Conservation (phyloP, 2,797 vertebrate genomes). For the Argyrosomus regius region DNA sequence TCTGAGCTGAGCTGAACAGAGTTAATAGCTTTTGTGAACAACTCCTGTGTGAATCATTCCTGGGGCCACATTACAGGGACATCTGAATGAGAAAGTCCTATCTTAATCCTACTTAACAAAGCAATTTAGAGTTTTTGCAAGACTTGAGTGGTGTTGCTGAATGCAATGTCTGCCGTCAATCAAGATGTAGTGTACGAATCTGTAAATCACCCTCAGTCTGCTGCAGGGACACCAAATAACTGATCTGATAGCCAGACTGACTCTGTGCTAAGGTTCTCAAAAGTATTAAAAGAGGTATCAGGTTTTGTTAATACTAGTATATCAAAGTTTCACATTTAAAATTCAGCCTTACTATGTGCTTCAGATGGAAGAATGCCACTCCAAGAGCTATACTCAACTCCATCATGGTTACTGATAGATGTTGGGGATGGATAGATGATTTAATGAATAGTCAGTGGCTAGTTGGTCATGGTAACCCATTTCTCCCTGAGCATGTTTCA, state of each 20-base stretch:
- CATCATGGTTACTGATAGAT: background rate
- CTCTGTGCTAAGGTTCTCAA: background rate
- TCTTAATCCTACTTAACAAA: slow-evolving; percentile 72
- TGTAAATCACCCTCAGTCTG: slow-evolving; percentile 42
- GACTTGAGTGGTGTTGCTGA: slow-evolving; percentile 35
- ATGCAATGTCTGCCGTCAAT: slow-evolving; percentile 52
- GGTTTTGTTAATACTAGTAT: too few species aligned
- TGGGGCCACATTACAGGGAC: slow-evolving; percentile 66
- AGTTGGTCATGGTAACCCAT: background rate
- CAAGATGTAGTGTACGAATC: slow-evolving; percentile 44
- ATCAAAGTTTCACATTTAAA: too few species aligned
- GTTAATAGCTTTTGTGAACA: slow-evolving; percentile 73
- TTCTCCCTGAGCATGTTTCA: background rate
- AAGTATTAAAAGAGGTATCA: too few species aligned
- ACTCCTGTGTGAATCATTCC: slow-evolving; percentile 68
- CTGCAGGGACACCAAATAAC: slow-evolving; percentile 28
- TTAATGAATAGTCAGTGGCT: background rate
- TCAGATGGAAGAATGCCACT: background rate
- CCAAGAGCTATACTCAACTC: background rate
- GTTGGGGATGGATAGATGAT: background rate
- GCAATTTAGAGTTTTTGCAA: slow-evolving; percentile 64
- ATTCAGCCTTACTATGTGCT: background rate
- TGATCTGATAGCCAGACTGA: slow-evolving; percentile 26
- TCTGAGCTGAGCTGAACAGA: slow-evolving; percentile 61
- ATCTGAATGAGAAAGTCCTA: slow-evolving; percentile 68